These are phyloP conservation scores for Telmatochromis brachygnathus DNA, from an alignment of 2,113 vertebrate genomes.

Conservation along the genomic window DNA sequence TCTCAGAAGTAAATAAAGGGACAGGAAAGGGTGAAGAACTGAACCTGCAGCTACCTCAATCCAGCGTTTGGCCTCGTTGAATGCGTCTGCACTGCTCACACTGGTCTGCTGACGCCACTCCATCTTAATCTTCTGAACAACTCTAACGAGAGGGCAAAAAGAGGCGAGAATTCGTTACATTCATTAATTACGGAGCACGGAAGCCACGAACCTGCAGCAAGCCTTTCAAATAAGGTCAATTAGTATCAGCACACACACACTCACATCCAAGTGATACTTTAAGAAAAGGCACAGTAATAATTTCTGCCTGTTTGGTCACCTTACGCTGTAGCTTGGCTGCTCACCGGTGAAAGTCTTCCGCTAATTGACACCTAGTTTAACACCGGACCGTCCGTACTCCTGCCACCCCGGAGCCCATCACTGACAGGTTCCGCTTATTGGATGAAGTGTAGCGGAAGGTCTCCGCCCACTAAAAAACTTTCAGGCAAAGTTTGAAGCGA, in stretches of 20 bases:
- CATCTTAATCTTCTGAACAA: conserved; percentile 50
- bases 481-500: background rate
- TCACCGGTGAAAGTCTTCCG: background rate
- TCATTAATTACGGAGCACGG: background rate
- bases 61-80: conserved; percentile 84
- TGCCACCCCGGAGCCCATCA: background rate
- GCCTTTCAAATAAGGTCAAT: background rate
- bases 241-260: background rate
- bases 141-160: background rate
- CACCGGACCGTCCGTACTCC: conserved; percentile 36
- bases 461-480: conserved; percentile 30
- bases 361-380: conserved; percentile 12
- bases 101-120: conserved; percentile 79
- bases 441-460: background rate
- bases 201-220: background rate
- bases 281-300: background rate
- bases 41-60: conserved; percentile 76
- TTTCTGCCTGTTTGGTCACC: background rate
- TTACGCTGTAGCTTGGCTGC: background rate
- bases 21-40: background rate
- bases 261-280: background rate
- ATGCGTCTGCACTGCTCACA: conserved; percentile 76
- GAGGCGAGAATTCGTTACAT: background rate
- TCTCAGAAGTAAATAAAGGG: background rate
- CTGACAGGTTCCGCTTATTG: background rate